phyloP scores from a whole-genome alignment of 2,113 vertebrate species.

The Albula glossodonta region DNA sequence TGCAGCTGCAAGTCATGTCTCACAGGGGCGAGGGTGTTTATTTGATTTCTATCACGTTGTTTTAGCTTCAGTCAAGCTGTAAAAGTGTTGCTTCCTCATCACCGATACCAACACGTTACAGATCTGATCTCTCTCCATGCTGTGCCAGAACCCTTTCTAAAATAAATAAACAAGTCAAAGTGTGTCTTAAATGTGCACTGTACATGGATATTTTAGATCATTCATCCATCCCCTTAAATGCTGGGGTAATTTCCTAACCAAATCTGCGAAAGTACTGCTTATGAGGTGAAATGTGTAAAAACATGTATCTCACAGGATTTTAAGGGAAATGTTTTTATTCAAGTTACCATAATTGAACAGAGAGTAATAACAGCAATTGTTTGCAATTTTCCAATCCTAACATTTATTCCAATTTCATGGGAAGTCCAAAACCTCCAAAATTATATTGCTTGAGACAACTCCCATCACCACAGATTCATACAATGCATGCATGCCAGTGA shows the following conservation, averaged over 20 bases:
- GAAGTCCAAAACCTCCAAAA: not conserved
- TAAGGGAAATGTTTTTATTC: not conserved
- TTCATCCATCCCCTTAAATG: not conserved
- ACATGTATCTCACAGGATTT: not conserved
- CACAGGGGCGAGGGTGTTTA: conserved; percentile 53
- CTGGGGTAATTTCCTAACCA: not conserved
- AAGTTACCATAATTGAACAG: not conserved
- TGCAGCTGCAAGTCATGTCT: conserved; percentile 61
- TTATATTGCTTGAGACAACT: not conserved
- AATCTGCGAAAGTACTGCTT: not conserved
- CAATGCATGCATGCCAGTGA: not conserved
- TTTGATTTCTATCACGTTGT: conserved; percentile 68
- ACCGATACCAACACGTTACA: conserved; percentile 49
- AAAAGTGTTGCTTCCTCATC: conserved; percentile 57
- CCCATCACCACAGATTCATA: not conserved
- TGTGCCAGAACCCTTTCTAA: not conserved
- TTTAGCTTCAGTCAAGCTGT: conserved; percentile 59
- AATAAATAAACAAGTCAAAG: conserved; percentile 12
- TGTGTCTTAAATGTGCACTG: not conserved
- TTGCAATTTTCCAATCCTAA: not conserved
- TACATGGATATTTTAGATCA: not conserved
- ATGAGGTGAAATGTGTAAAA: not conserved
- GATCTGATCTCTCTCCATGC: not conserved
- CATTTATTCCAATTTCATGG: not conserved
- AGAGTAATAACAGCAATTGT: not conserved